These are phyloP conservation scores for Bradypodion pumilum DNA, from an alignment of 2,797 vertebrate species.

Conservation along the genomic window DNA sequence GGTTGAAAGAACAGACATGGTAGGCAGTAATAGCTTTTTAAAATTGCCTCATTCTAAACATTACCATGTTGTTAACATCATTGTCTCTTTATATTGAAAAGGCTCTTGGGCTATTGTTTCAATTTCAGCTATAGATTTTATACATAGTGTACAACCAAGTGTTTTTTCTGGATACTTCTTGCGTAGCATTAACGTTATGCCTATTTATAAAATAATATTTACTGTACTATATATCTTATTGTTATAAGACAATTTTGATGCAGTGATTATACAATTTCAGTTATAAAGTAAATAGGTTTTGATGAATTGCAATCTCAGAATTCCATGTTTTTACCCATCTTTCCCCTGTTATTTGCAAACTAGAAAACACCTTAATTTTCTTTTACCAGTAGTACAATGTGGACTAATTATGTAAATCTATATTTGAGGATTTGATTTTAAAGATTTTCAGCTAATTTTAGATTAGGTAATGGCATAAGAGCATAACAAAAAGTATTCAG, in stretches of 20 bases:
- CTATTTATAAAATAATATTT: background rate
- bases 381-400: background rate
- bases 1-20: background rate
- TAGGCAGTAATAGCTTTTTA: background rate
- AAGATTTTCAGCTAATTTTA: constrained; percentile 23
- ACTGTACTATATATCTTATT: background rate
- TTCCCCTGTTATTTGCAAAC: background rate
- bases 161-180: background rate
- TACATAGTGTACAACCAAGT: background rate
- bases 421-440: background rate
- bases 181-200: background rate
- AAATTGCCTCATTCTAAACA: background rate
- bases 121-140: background rate
- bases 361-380: background rate
- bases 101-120: background rate
- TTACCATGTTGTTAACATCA: background rate
- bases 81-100: background rate
- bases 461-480: background rate
- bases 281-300: background rate
- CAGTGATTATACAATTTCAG: background rate
- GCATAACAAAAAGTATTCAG: background rate
- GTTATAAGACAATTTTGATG: background rate
- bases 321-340: background rate
- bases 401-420: constrained; percentile 1
- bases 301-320: background rate